A percentile compares a stretch with the other conserved stretches of the same genome.
Evolutionary conservation across 2,888 invertebrate species (phyloP).

Genomic region (Taphrorychus bicolor): DNA sequence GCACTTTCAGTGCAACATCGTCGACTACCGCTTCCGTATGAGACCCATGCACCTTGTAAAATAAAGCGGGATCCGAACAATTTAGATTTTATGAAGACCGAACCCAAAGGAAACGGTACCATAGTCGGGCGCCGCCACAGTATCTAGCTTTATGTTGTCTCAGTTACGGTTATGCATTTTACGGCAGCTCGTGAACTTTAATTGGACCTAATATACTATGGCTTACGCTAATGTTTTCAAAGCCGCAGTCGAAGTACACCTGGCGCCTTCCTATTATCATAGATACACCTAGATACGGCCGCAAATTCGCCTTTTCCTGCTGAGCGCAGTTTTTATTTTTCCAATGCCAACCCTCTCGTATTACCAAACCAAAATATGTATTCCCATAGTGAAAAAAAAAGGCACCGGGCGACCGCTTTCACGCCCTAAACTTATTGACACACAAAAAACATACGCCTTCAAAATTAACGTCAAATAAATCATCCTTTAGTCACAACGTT

Average conservation of each 20-base stretch:
- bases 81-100: constrained; percentile 1
- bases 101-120: constrained; percentile 1
- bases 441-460: constrained; percentile 51
- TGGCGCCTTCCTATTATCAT: constrained; percentile 11
- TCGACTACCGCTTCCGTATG: neutral
- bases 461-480: constrained; percentile 58
- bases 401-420: constrained; percentile 24
- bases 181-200: constrained; percentile 9
- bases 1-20: neutral
- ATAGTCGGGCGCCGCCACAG: constrained; percentile 1
- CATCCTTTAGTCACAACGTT: constrained; percentile 57
- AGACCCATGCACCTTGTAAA: neutral
- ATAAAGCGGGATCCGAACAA: neutral
- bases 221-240: neutral
- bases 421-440: constrained; percentile 39
- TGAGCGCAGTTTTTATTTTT: neutral
- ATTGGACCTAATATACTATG: constrained; percentile 3
- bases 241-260: neutral
- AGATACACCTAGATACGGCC: neutral
- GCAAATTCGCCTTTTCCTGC: too few species aligned
- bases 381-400: constrained; percentile 23
- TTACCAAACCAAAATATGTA: constrained; percentile 20
- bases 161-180: constrained; percentile 6
- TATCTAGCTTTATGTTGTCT: neutral
- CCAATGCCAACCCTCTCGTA: neutral